Evolutionary conservation across 2,888 invertebrate genomes (phyloP).

Genomic region (Poecilus cupreus): DNA sequence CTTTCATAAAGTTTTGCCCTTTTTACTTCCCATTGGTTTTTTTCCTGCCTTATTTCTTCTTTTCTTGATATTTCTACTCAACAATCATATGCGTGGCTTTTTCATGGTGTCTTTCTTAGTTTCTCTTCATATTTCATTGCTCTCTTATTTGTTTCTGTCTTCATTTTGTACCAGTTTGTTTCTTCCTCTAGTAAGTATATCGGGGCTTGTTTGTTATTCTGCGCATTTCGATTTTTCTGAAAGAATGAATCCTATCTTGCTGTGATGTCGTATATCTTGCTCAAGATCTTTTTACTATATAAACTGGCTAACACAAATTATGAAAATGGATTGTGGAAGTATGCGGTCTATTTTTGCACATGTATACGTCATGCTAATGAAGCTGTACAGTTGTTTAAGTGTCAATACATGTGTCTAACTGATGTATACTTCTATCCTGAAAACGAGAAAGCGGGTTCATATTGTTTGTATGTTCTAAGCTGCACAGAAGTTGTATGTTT

Average conservation of each 20-base stretch:
- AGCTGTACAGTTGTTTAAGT: too few species aligned
- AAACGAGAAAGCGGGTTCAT: not conserved
- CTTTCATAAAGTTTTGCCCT: too few species aligned
- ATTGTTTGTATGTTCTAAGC: conserved; percentile 37
- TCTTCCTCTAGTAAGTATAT: too few species aligned
- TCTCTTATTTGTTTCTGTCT: too few species aligned
- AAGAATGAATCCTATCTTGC: conserved; percentile 17
- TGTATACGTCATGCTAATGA: not conserved
- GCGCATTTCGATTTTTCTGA: conserved; percentile 46
- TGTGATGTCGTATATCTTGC: not conserved
- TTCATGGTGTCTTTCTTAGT: too few species aligned
- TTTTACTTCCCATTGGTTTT: too few species aligned
- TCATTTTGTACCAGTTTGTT: too few species aligned
- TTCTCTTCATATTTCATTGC: too few species aligned
- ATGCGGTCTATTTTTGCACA: not conserved
- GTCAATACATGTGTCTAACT: not conserved
- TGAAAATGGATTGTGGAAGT: conserved; percentile 18
- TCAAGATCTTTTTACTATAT: conserved; percentile 6
- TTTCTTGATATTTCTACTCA: too few species aligned
- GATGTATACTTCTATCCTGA: not conserved
- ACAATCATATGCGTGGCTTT: too few species aligned
- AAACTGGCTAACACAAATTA: conserved; percentile 5
- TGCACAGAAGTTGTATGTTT: conserved; percentile 6
- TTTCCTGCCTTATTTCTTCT: too few species aligned
- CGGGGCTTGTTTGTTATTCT: too few species aligned